Conservation (phyloP, 2,113 vertebrate genomes). For the Myanophis thanlyinensis region DNA sequence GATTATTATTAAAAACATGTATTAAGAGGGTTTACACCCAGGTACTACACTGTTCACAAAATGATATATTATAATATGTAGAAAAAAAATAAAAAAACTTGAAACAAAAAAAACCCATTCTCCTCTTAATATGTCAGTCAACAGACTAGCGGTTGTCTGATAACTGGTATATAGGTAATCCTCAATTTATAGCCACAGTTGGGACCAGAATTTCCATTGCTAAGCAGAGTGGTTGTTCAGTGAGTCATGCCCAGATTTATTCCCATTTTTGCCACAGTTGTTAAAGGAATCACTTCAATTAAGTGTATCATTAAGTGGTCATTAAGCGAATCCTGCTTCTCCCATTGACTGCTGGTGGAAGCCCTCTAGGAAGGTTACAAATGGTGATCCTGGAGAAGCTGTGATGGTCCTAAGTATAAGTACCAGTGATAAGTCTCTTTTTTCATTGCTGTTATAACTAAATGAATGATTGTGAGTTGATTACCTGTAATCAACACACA, state of each 20-base stretch:
- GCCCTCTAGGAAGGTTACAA: neutral
- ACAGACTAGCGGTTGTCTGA: neutral
- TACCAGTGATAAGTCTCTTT: neutral
- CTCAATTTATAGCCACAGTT: neutral
- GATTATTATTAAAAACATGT: too few relatives aligned
- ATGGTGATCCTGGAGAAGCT: neutral
- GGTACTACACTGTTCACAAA: too few relatives aligned
- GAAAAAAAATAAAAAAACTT: too few relatives aligned
- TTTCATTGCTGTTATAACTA: neutral
- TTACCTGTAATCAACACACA: neutral
- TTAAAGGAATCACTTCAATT: neutral
- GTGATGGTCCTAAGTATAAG: neutral
- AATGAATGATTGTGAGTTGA: neutral
- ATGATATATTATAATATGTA: too few relatives aligned
- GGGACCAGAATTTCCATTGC: neutral
- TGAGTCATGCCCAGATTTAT: neutral
- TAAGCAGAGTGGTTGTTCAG: neutral
- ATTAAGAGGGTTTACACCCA: too few relatives aligned
- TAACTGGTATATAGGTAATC: neutral
- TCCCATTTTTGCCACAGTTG: neutral
- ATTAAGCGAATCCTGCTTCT: neutral
- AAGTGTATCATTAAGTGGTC: neutral
- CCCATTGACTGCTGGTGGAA: neutral
- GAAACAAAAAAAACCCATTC: too few relatives aligned
- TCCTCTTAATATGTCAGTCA: neutral